Evolutionary conservation across 2,113 vertebrate genomes (phyloP).

Genomic region (Thryonomys swinderianus): DNA sequence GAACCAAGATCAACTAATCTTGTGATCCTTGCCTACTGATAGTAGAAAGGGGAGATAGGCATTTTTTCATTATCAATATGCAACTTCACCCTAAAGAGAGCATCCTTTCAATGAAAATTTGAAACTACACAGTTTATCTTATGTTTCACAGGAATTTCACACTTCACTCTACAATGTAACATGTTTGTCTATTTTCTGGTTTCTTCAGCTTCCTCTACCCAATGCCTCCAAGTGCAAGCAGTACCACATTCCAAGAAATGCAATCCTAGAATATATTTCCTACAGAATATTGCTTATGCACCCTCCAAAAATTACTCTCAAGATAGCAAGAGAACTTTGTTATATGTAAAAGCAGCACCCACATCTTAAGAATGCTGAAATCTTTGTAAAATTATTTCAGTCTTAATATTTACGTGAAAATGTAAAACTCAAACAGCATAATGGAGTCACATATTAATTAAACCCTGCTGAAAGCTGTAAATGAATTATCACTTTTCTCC

Average conservation of each 20-base stretch:
- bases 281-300: neutral
- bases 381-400: slow-evolving; percentile 31
- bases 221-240: neutral
- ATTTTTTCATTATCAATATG: neutral
- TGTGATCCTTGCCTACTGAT: neutral
- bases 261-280: neutral
- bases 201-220: neutral
- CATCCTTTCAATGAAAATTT: neutral
- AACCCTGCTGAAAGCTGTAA: neutral
- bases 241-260: slow-evolving; percentile 30
- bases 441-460: slow-evolving; percentile 1
- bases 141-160: neutral
- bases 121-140: neutral
- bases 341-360: neutral
- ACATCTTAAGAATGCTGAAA: neutral
- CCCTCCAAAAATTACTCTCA: neutral
- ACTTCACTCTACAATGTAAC: slow-evolving; percentile 5
- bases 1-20: neutral
- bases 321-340: neutral
- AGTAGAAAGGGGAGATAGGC: slow-evolving; percentile 5
- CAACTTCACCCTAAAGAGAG: neutral
- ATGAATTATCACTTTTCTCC: slow-evolving; percentile 10
- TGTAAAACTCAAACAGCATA: slow-evolving; percentile 4
- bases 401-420: slow-evolving; percentile 29
- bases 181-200: neutral